phyloP scores from a whole-genome alignment of 2,888 invertebrate species.

The Philonicus albiceps region DNA sequence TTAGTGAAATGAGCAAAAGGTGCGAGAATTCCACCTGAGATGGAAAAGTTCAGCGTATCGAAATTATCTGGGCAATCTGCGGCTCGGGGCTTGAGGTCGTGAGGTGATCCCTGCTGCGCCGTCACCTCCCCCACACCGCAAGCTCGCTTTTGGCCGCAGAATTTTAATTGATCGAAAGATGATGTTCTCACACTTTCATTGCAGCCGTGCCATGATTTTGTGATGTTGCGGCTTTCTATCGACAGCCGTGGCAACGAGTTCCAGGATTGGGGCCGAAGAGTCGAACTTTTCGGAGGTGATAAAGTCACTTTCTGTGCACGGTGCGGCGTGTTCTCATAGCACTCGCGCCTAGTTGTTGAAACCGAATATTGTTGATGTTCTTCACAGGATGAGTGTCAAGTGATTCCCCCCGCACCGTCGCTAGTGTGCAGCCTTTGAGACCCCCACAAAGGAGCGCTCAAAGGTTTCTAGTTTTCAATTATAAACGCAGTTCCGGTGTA shows the following conservation, averaged over 20 bases:
- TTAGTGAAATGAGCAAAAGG: slow-evolving; percentile 16
- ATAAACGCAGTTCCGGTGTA: slow-evolving; percentile 32
- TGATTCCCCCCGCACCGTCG: neutral
- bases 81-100: neutral
- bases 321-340: neutral
- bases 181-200: slow-evolving; percentile 30
- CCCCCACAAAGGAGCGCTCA: neutral
- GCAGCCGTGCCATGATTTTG: neutral
- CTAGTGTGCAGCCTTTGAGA: neutral
- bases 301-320: neutral
- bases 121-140: neutral
- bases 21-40: slow-evolving; percentile 13
- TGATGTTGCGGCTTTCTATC: slow-evolving; percentile 6
- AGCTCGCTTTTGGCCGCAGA: neutral
- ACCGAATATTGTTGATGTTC: slow-evolving; percentile 16
- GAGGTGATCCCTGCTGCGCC: neutral
- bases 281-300: neutral
- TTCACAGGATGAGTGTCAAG: neutral
- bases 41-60: slow-evolving; percentile 18
- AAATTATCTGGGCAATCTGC: neutral
- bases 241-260: neutral
- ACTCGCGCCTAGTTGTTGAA: neutral
- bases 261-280: neutral
- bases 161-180: slow-evolving; percentile 25
- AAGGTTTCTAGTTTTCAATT: slow-evolving; percentile 18